phyloP scores from a whole-genome alignment of 2,113 vertebrate species.

The Pagrus major region DNA sequence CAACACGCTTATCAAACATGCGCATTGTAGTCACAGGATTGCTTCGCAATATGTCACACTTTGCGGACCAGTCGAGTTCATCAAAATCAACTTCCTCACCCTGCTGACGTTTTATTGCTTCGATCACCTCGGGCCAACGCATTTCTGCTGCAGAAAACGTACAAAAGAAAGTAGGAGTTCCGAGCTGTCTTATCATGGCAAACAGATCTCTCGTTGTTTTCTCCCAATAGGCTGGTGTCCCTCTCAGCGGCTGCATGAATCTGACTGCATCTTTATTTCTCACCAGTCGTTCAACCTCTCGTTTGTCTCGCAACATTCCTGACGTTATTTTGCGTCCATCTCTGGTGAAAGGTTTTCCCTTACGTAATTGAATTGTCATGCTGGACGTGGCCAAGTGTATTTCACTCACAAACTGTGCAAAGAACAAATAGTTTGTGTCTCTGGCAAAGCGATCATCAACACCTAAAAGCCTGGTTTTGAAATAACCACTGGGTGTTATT shows the following conservation, averaged over 20 bases:
- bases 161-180: not conserved
- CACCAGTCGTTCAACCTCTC: constrained; percentile 2
- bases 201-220: constrained; percentile 15
- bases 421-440: too few relatives aligned
- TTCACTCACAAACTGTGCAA: too few relatives aligned
- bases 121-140: constrained; percentile 28
- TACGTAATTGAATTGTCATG: too few relatives aligned
- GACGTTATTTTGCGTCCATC: constrained; percentile 29
- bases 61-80: not conserved
- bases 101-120: constrained; percentile 43
- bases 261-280: too few relatives aligned
- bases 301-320: constrained; percentile 9
- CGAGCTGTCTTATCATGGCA: constrained; percentile 32
- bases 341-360: too few relatives aligned
- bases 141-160: constrained; percentile 50
- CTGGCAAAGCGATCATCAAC: too few relatives aligned
- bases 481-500: too few relatives aligned
- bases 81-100: constrained; percentile 19
- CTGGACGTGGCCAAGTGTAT: too few relatives aligned
- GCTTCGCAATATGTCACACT: too few relatives aligned
- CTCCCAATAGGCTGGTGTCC: too few relatives aligned
- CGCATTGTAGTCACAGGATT: constrained; percentile 34
- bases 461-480: too few relatives aligned
- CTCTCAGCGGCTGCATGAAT: too few relatives aligned
- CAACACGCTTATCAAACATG: constrained; percentile 45